phyloP scores from a whole-genome alignment of 2,888 invertebrate genomes.

The Penaeus monodon region DNA sequence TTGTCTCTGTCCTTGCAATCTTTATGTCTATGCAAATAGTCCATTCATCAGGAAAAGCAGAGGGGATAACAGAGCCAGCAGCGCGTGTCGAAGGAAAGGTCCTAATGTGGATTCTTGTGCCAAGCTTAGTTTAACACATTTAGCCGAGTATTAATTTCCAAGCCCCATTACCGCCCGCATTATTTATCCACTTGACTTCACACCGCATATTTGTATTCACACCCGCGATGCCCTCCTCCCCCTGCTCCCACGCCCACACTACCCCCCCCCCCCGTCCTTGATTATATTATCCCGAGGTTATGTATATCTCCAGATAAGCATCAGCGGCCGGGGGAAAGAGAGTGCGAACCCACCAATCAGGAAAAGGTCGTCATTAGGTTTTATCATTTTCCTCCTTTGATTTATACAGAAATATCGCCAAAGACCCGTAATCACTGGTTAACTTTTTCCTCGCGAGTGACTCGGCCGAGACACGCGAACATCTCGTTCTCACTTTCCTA shows the following conservation, averaged over 20 bases:
- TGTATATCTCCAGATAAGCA: conserved; percentile 17
- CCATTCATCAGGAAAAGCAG: too few species aligned
- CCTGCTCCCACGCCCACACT: background rate
- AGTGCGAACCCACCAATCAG: conserved; percentile 35
- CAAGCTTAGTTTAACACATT: too few species aligned
- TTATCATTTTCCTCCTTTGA: conserved; percentile 39
- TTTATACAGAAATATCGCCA: conserved; percentile 45
- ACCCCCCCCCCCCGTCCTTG: background rate
- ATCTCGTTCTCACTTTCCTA: conserved; percentile 41
- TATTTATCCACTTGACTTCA: background rate
- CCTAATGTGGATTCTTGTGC: too few species aligned
- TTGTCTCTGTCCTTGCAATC: too few species aligned
- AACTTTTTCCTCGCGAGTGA: conserved; percentile 35
- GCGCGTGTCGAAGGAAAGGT: too few species aligned
- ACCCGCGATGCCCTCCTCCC: background rate
- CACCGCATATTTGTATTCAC: background rate
- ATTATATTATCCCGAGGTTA: background rate
- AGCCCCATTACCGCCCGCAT: background rate
- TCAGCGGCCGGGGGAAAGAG: conserved; percentile 16
- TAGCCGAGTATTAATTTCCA: background rate
- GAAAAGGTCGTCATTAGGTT: conserved; percentile 33
- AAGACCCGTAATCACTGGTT: conserved; percentile 40
- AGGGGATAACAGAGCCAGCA: too few species aligned
- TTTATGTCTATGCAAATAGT: too few species aligned
- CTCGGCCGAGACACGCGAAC: conserved; percentile 38